Evolutionary conservation across 2,113 vertebrate species (phyloP).

Genomic region (Pogonocichla stellata): DNA sequence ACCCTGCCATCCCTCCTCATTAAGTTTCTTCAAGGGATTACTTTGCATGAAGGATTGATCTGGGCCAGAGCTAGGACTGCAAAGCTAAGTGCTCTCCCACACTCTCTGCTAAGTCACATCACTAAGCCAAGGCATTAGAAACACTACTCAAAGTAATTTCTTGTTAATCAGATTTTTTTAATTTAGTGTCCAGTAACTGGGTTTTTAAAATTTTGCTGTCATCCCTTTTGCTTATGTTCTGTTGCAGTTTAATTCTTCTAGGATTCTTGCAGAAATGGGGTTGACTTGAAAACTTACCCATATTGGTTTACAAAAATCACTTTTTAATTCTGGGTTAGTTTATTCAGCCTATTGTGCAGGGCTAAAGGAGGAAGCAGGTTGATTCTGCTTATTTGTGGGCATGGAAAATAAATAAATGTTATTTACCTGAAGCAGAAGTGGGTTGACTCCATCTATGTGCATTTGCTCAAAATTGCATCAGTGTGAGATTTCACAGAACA

Average conservation of each 20-base stretch:
- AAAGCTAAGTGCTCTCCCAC: neutral
- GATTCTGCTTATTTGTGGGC: neutral
- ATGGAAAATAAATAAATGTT: neutral
- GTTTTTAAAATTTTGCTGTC: neutral
- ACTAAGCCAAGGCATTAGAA: neutral
- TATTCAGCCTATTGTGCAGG: neutral
- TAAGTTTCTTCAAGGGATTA: neutral
- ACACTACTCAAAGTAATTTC: neutral
- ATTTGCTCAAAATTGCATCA: neutral
- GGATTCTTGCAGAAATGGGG: neutral
- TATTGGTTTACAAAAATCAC: neutral
- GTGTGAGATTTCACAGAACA: neutral
- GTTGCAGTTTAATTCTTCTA: neutral
- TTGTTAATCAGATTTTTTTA: neutral
- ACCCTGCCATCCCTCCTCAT: neutral
- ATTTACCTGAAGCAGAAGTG: neutral
- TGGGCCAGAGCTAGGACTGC: neutral
- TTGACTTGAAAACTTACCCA: neutral
- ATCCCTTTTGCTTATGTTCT: neutral
- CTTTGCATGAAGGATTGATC: neutral
- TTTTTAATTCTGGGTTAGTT: neutral
- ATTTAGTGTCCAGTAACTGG: neutral
- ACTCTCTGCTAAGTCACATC: neutral
- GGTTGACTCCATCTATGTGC: neutral
- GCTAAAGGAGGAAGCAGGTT: neutral